Evolutionary conservation across 2,113 vertebrate genomes (phyloP), one percentile per base, ranked within the genome.

Genomic region (Pontoporia blainvillei): DNA sequence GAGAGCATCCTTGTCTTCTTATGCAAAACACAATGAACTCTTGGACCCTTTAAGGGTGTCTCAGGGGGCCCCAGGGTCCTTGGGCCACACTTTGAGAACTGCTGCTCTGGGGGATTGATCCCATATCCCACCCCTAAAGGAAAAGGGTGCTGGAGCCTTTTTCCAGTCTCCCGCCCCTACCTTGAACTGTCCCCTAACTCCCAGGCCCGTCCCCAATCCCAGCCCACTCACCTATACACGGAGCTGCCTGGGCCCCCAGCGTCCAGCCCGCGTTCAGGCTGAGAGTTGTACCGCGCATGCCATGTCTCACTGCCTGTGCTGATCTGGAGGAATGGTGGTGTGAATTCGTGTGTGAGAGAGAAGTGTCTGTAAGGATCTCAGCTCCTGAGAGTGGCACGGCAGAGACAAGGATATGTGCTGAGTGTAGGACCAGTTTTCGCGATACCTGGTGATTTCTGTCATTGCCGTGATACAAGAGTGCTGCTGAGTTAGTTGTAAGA

Each of bases 271-370:
- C 34, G 21, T 39, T 71, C 39, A 79, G 59, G 44, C 76, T 72
- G 71, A 73, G 61, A 13, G 2, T 29, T 3, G 4, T 2, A 25
- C 34, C 49, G 12, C 3, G 3, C 8, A 0, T 5, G 36, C n/a
- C 39, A 3, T 0, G 3, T 36, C 59, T 82, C 31, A 21, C 3
- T 82, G 25, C 44, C 69, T 29, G 14, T 78, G 34, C 44, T 7
- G 6, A 49, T 57, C 69, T 69, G 71, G 41, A 62, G 54, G 41
- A 59, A 20, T 0, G 18, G 3, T 7, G 31, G 25, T 79, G 62
- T 62, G 41, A 57, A 9, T 49, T 34, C 13, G 41, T 34, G 36
- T 8, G 0, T 8, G 34, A 52, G 25, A 64, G 73, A 27, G 34
- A 20, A 20, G 25, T 44, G n/a, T 64, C 84, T 83, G 66, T 34